These are phyloP conservation scores for Peromyscus aztecus DNA, from an alignment of 2,797 vertebrate genomes.

Conservation along the genomic window DNA sequence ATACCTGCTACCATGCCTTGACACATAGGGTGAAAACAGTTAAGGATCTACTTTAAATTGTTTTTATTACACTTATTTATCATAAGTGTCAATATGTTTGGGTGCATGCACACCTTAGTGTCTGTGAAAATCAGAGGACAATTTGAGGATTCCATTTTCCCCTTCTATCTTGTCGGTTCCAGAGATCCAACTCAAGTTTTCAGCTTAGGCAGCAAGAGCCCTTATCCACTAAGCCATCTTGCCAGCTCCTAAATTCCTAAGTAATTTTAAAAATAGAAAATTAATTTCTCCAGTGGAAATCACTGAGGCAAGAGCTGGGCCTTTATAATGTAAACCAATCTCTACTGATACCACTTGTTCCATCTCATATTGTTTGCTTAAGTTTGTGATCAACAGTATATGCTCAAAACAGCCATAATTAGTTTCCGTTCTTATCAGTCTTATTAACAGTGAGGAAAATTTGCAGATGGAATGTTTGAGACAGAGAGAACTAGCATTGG, in stretches of 20 bases:
- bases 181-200: background rate
- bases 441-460: slow-evolving; percentile 35
- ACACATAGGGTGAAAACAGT: background rate
- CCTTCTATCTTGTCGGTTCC: background rate
- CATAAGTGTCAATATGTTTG: background rate
- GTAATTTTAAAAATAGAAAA: background rate
- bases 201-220: background rate
- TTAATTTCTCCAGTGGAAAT: background rate
- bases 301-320: background rate
- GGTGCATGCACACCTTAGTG: background rate
- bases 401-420: background rate
- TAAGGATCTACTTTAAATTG: background rate
- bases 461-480: background rate
- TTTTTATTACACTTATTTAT: background rate
- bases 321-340: background rate
- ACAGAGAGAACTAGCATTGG: background rate
- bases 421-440: slow-evolving; percentile 1
- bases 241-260: background rate
- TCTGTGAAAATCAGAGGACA: background rate
- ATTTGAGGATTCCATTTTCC: background rate
- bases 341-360: slow-evolving; percentile 22
- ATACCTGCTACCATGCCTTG: slow-evolving; percentile 21
- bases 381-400: background rate
- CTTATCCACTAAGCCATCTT: background rate
- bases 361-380: slow-evolving; percentile 6